phyloP scores from a whole-genome alignment of 1,140 invertebrate genomes.

The Leptopilina clavipes region DNA sequence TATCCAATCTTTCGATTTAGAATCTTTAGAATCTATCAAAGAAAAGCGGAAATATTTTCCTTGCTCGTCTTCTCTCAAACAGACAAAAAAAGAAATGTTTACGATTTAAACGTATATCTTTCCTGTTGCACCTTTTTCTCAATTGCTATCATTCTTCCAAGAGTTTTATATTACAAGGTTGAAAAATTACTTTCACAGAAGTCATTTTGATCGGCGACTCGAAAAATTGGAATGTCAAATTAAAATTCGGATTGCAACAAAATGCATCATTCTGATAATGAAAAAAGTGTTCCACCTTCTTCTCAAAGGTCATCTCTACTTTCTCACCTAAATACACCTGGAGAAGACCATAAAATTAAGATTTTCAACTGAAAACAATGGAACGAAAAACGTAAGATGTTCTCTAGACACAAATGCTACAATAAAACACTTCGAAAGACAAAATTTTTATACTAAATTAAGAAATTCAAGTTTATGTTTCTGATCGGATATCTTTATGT shows the following conservation, averaged over 20 bases:
- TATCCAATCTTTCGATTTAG: background rate
- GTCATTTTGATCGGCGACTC: constrained; percentile 42
- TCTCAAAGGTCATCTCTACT: too few species aligned
- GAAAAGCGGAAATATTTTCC: background rate
- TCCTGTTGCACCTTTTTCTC: background rate
- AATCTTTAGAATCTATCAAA: background rate
- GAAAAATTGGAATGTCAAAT: background rate
- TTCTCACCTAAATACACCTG: too few species aligned
- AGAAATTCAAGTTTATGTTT: too few species aligned
- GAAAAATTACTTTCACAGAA: constrained; percentile 52
- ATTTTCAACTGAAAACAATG: background rate
- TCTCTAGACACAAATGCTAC: too few species aligned
- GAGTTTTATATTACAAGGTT: constrained; percentile 48
- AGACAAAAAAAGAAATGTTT: constrained; percentile 6
- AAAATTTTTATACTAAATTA: too few species aligned
- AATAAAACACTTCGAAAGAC: too few species aligned
- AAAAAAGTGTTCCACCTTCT: background rate
- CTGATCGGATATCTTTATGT: constrained; percentile 12
- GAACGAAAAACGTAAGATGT: background rate
- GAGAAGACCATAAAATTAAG: background rate
- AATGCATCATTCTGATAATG: background rate
- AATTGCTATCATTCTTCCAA: constrained; percentile 45
- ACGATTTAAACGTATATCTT: constrained; percentile 1
- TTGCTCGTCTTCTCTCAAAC: background rate
- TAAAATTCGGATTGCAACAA: background rate